Evolutionary conservation across 92 coral and sea anemone species (phyloP).

Genomic region (Palythoa grandis): DNA sequence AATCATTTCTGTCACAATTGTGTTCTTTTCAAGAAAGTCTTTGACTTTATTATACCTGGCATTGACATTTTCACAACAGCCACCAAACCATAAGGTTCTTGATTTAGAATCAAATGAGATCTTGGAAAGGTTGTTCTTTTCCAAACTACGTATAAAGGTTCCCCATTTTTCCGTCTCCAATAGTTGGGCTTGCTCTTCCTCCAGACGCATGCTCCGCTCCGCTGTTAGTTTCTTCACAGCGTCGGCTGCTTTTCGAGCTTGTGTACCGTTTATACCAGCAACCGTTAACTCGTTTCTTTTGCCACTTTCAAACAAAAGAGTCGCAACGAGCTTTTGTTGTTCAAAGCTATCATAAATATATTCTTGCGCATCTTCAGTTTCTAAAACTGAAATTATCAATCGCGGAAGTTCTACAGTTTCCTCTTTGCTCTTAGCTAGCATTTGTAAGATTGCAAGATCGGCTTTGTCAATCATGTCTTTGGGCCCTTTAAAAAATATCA

Average conservation of each 20-base stretch:
- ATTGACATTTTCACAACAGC: constrained; percentile 56
- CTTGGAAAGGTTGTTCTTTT: constrained; percentile 7
- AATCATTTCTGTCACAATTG: constrained; percentile 54
- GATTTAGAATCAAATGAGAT: constrained; percentile 37
- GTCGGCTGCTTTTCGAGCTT: constrained; percentile 46
- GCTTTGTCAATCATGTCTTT: constrained; percentile 41
- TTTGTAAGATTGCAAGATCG: constrained; percentile 38
- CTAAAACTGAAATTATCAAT: constrained; percentile 22
- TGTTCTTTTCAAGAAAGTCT: constrained; percentile 68
- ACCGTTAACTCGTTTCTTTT: constrained; percentile 36
- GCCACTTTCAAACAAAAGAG: constrained; percentile 18
- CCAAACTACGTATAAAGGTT: constrained; percentile 21
- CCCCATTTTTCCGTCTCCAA: constrained; percentile 63
- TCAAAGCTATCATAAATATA: constrained; percentile 27
- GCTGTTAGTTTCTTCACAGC: constrained; percentile 36
- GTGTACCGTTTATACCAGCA: constrained; percentile 51
- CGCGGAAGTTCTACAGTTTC: constrained; percentile 32
- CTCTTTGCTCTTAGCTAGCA: constrained; percentile 43
- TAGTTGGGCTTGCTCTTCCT: constrained; percentile 60
- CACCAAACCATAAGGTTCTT: constrained; percentile 63
- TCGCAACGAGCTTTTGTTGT: constrained; percentile 34
- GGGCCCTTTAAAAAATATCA: constrained; percentile 55
- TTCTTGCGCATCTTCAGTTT: constrained; percentile 36
- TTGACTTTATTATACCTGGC: constrained; percentile 30
- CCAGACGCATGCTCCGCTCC: constrained; percentile 58